Evolutionary conservation across 2,797 vertebrate species (phyloP).

Genomic region (Girardinus metallicus): DNA sequence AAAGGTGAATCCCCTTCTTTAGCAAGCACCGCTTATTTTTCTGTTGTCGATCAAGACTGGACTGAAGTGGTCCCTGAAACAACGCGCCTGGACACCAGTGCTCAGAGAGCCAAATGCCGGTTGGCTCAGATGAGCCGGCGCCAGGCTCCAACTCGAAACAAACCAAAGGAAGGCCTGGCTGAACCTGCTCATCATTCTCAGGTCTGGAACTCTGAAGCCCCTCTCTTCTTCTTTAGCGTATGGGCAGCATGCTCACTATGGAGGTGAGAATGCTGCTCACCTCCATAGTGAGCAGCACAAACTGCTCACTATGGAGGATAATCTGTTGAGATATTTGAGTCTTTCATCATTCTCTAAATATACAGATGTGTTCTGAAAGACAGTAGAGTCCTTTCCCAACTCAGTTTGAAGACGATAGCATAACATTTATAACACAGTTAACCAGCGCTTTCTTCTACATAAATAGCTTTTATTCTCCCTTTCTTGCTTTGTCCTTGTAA

Average conservation of each 20-base stretch:
- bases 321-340: not conserved
- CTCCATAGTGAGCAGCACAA: no score
- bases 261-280: no score
- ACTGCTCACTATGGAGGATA: not conserved
- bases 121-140: constrained; percentile 90
- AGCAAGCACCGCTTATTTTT: not conserved
- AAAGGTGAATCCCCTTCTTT: not conserved
- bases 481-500: constrained; percentile 52
- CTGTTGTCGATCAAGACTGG: constrained; percentile 81
- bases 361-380: not conserved
- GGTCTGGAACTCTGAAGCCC: constrained; percentile 63
- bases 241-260: not conserved
- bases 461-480: constrained; percentile 31
- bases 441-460: constrained; percentile 25
- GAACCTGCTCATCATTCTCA: constrained; percentile 61
- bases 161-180: constrained; percentile 84
- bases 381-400: not conserved
- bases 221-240: not conserved
- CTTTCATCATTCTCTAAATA: not conserved
- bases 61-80: constrained; percentile 87
- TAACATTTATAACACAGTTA: not conserved
- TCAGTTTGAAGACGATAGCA: constrained; percentile 6
- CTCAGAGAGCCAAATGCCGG: constrained; percentile 87
- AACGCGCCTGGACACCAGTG: constrained; percentile 90
- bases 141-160: constrained; percentile 88